Conservation (phyloP, 1,140 invertebrate species). For the Euglossa dilemma region DNA sequence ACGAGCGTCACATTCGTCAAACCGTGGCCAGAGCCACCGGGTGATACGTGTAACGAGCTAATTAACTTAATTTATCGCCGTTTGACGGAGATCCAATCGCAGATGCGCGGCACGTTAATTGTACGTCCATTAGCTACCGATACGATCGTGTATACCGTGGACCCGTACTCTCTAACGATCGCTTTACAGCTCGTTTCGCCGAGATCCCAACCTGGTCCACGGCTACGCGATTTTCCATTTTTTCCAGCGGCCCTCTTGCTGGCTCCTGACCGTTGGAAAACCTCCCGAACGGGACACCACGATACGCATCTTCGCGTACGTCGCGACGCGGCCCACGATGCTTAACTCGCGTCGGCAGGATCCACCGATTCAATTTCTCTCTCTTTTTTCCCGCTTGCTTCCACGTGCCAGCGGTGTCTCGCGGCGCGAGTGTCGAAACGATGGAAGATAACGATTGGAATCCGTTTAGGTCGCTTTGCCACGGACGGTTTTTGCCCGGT, state of each 20-base stretch:
- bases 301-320: neutral
- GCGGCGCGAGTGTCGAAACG: neutral
- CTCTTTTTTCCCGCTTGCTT: too few species aligned
- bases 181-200: constrained; percentile 69
- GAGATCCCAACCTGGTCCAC: constrained; percentile 36
- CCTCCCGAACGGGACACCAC: neutral
- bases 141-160: constrained; percentile 68
- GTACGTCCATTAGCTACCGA: constrained; percentile 74
- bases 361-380: neutral
- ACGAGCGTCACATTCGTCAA: constrained; percentile 73
- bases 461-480: neutral
- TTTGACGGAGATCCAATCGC: constrained; percentile 73
- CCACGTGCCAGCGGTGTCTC: too few species aligned
- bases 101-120: constrained; percentile 76
- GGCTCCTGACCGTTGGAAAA: constrained; percentile 26
- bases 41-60: constrained; percentile 74
- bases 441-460: neutral
- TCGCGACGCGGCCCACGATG: neutral
- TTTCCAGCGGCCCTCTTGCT: constrained; percentile 1
- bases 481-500: neutral
- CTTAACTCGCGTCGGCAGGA: neutral
- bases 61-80: constrained; percentile 78
- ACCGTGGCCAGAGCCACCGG: constrained; percentile 59
- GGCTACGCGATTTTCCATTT: constrained; percentile 46
- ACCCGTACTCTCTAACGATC: constrained; percentile 66